Percentiles rank a stretch among this genome's conserved stretches.
These are phyloP conservation scores for Tipula vernalis DNA, from an alignment of 2,888 invertebrate genomes.

Conservation along the genomic window DNA sequence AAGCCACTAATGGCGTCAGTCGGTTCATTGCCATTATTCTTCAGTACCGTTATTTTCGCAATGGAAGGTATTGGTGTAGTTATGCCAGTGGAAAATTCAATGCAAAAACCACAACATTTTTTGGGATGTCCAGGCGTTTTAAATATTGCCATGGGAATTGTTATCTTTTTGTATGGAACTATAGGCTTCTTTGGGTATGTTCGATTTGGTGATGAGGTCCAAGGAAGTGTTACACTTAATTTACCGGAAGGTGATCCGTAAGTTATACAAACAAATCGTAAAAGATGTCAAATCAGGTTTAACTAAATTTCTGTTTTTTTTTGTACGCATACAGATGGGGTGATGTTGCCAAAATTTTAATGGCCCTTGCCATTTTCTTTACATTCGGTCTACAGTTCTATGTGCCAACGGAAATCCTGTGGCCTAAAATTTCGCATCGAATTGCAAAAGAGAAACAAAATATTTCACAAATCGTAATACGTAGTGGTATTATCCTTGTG, in stretches of 20 bases:
- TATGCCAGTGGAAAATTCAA: constrained; percentile 91
- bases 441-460: constrained; percentile 36
- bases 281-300: too few relatives aligned
- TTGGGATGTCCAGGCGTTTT: constrained; percentile 74
- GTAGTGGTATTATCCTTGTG: constrained; percentile 32
- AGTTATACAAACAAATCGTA: constrained; percentile 29
- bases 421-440: constrained; percentile 51
- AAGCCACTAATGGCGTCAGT: constrained; percentile 42
- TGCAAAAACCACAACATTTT: constrained; percentile 71
- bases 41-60: constrained; percentile 91
- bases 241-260: constrained; percentile 55
- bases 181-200: constrained; percentile 88
- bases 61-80: constrained; percentile 88
- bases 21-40: constrained; percentile 69
- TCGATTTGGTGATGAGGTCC: constrained; percentile 60
- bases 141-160: constrained; percentile 74
- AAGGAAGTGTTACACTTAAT: constrained; percentile 73
- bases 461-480: constrained; percentile 28
- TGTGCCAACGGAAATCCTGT: constrained; percentile 86
- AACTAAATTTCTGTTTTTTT: too few relatives aligned
- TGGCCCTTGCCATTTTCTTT: constrained; percentile 80
- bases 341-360: constrained; percentile 68
- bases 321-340: constrained; percentile 43
- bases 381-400: constrained; percentile 91
- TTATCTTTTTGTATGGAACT: constrained; percentile 63